phyloP scores from a whole-genome alignment of 2,113 vertebrate species.

The Picathartes gymnocephalus region DNA sequence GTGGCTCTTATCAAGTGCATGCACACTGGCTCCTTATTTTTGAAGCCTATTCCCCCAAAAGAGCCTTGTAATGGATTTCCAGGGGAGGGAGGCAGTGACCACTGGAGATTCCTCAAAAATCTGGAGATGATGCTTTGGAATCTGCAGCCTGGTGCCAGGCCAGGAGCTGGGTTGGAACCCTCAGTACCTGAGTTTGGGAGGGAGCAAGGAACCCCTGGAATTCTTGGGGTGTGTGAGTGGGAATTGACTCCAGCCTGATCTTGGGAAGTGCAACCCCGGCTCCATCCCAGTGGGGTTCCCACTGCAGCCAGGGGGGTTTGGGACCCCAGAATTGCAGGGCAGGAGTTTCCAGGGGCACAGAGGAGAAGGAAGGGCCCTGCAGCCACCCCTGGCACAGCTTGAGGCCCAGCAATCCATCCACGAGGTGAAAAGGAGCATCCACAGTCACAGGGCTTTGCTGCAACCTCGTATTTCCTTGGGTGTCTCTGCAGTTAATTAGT shows the following conservation, averaged over 20 bases:
- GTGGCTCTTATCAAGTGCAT: background rate
- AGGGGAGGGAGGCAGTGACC: background rate
- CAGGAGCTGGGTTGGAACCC: background rate
- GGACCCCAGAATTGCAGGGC: accelerated
- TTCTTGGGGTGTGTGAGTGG: accelerated
- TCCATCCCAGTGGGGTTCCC: accelerated
- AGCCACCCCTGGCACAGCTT: background rate
- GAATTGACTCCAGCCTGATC: background rate
- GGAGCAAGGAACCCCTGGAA: background rate
- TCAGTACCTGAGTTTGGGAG: background rate
- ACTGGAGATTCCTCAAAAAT: background rate
- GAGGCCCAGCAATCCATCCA: background rate
- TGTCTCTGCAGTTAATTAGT: slow-evolving; percentile 51
- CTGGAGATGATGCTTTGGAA: background rate
- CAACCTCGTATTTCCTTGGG: background rate
- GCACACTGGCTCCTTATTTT: background rate
- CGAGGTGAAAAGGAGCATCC: background rate
- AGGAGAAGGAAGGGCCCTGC: background rate
- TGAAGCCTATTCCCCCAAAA: background rate
- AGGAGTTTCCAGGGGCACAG: background rate
- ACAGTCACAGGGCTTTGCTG: background rate
- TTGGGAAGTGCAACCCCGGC: background rate
- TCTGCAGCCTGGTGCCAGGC: background rate
- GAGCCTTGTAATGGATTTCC: background rate
- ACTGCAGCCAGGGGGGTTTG: accelerated